A percentile compares a stretch with the other conserved stretches of the same genome.
Conservation (phyloP, 2,888 invertebrate species). For the Scrobipalpa costella region DNA sequence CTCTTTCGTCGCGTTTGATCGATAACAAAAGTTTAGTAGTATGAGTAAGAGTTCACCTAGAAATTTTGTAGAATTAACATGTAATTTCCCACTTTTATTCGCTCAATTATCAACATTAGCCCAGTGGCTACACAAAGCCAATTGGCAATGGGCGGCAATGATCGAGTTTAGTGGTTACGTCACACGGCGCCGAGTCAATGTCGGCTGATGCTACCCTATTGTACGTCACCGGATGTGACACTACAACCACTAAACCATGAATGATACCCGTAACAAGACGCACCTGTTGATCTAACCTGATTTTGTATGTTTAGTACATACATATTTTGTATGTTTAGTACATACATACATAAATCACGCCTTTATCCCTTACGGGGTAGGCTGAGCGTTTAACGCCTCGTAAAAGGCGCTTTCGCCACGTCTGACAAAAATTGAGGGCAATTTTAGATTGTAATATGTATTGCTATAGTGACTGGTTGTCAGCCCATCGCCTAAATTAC, state of each 20-base stretch:
- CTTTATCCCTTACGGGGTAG: too few species aligned
- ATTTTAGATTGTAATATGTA: too few species aligned
- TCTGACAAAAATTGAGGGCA: too few species aligned
- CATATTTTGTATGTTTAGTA: too few species aligned
- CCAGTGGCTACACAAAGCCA: background rate
- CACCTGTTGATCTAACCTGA: slow-evolving; percentile 14
- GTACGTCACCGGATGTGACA: slow-evolving; percentile 21
- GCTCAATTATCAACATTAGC: background rate
- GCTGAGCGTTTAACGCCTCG: too few species aligned
- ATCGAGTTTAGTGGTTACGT: slow-evolving; percentile 34
- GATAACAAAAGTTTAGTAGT: background rate
- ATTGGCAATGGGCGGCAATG: slow-evolving; percentile 25
- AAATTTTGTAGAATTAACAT: too few species aligned
- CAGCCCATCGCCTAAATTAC: too few species aligned
- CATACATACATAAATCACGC: too few species aligned
- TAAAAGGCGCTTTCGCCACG: too few species aligned
- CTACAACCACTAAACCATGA: background rate
- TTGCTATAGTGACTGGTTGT: too few species aligned
- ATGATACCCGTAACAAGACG: background rate
- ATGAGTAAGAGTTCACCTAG: background rate
- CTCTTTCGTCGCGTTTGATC: too few species aligned
- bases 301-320: background rate
- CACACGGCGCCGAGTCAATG: slow-evolving; percentile 38
- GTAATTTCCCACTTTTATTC: too few species aligned
- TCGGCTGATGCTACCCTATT: slow-evolving; percentile 24